A percentile compares a stretch with the other conserved stretches of the same genome.
phyloP scores from a whole-genome alignment of 2,113 vertebrate species.

The Pseudorectes ferrugineus region DNA sequence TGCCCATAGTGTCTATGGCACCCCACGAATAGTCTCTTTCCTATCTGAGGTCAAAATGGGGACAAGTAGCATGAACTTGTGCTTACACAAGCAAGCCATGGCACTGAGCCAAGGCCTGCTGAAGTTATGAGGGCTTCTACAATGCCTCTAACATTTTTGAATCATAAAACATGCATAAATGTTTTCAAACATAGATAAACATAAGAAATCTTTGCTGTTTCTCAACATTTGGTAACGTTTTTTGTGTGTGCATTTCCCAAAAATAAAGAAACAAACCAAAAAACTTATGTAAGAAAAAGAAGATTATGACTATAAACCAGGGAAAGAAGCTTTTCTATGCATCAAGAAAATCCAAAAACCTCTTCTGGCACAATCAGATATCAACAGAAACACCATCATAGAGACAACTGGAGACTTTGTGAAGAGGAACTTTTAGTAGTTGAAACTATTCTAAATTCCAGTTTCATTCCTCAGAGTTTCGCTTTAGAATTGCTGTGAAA shows the following conservation, averaged over 20 bases:
- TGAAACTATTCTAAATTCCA: background rate
- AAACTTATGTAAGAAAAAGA: background rate
- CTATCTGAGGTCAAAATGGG: background rate
- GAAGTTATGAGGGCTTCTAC: background rate
- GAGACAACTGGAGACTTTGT: background rate
- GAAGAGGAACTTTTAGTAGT: background rate
- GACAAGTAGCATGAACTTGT: background rate
- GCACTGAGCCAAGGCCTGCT: background rate
- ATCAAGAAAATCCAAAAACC: background rate
- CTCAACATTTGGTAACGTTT: background rate
- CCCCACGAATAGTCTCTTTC: background rate
- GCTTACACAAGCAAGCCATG: background rate
- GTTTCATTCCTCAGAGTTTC: background rate
- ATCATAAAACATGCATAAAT: background rate
- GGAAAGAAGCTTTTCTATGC: background rate
- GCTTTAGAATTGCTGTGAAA: background rate
- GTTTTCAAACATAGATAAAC: background rate
- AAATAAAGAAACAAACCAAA: background rate
- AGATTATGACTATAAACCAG: background rate
- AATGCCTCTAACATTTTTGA: background rate
- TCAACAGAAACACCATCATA: background rate
- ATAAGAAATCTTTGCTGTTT: background rate
- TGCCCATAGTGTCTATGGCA: accelerated
- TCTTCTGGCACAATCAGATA: background rate
- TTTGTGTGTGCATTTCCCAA: background rate